These are phyloP conservation scores for Diprion similis DNA, from an alignment of 1,140 invertebrate species.

Conservation along the genomic window DNA sequence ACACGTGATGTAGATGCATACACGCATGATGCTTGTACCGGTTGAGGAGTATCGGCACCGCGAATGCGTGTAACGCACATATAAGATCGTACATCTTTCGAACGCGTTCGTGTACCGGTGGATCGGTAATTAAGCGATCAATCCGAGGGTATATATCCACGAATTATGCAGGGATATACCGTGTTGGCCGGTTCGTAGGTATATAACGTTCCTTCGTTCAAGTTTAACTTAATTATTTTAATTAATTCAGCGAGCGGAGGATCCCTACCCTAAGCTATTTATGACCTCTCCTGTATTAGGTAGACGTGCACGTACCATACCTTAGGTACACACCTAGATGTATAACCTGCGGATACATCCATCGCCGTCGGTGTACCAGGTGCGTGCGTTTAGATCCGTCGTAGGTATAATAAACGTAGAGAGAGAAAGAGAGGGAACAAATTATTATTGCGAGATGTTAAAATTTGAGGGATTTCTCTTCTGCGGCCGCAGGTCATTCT, in stretches of 20 bases:
- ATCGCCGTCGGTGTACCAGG: no score
- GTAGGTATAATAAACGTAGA: no score
- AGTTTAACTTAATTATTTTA: conserved; percentile 1
- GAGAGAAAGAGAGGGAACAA: no score
- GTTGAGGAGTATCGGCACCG: conserved; percentile 7
- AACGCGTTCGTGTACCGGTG: neutral
- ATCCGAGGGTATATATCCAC: neutral
- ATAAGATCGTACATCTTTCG: neutral
- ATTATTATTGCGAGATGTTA: no score
- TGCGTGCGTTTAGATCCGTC: no score
- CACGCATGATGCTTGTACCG: neutral
- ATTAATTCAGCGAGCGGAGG: neutral
- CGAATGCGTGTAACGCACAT: neutral
- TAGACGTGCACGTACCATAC: no score
- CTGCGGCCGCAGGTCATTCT: no score
- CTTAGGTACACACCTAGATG: no score
- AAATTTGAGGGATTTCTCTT: no score
- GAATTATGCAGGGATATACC: neutral
- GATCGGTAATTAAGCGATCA: conserved; percentile 10
- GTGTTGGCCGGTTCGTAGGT: neutral
- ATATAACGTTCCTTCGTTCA: neutral
- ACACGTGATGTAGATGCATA: neutral
- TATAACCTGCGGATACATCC: no score
- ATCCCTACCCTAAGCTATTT: neutral
- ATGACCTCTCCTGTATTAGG: neutral